Conservation (phyloP, 2,113 vertebrate genomes). For the Thomomys bottae region DNA sequence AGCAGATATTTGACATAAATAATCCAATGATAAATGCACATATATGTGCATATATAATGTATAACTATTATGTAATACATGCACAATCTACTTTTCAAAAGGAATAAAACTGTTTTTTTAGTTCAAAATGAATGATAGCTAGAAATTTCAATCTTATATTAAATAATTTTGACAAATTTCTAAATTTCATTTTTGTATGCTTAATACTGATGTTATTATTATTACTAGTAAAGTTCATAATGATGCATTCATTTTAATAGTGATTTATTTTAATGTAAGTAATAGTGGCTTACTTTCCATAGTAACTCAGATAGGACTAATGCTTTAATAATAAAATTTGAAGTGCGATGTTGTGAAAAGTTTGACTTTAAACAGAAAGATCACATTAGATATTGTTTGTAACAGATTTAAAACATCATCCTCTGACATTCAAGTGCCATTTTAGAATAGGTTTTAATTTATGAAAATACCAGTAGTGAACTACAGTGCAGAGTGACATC, state of each 20-base stretch:
- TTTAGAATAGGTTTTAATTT: conserved; percentile 61
- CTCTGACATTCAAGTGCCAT: conserved; percentile 56
- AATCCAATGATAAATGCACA: background rate
- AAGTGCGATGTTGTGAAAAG: conserved; percentile 18
- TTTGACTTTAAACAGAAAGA: background rate
- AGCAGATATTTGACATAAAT: background rate
- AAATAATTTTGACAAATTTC: too few species aligned
- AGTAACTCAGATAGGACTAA: background rate
- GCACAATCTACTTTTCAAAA: background rate
- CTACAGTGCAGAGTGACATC: conserved; percentile 35
- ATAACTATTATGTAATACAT: background rate
- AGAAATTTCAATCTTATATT: background rate
- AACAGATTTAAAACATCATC: conserved; percentile 38
- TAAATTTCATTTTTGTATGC: background rate
- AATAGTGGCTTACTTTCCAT: background rate
- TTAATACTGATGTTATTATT: background rate
- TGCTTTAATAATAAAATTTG: conserved; percentile 15
- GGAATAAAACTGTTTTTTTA: background rate
- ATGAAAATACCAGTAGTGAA: conserved; percentile 34
- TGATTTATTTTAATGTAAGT: background rate
- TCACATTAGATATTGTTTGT: background rate
- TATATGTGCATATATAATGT: background rate
- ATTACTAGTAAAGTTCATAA: background rate
- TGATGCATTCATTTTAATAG: background rate
- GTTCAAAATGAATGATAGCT: background rate